Percentiles rank a stretch among this genome's conserved stretches.
Evolutionary conservation across 2,113 vertebrate species (phyloP).

Genomic region (Ranitomeya imitator): DNA sequence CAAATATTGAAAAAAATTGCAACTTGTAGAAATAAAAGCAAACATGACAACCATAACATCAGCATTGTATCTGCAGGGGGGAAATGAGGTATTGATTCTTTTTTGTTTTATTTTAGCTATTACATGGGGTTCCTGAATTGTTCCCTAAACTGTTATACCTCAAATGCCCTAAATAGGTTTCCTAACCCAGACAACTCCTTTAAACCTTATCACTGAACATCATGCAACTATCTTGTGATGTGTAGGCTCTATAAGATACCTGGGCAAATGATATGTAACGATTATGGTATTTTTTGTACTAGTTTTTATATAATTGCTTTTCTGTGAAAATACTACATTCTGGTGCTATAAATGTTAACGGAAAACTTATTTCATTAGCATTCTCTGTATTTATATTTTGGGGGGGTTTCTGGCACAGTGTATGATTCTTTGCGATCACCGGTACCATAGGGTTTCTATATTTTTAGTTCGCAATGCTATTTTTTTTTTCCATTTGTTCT

Average conservation of each 20-base stretch:
- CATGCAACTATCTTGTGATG: background rate
- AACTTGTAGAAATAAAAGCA: too few species aligned
- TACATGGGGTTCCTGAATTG: background rate
- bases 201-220: conserved; percentile 45
- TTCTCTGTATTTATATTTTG: conserved; percentile 68
- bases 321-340: conserved; percentile 40
- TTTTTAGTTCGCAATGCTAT: background rate
- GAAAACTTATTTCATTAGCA: conserved; percentile 57
- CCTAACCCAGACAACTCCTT: background rate
- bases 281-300: conserved; percentile 27
- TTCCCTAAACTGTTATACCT: background rate
- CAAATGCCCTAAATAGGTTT: background rate
- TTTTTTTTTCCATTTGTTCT: background rate
- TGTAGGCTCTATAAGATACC: background rate
- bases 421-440: conserved; percentile 1
- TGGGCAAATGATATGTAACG: conserved; percentile 16
- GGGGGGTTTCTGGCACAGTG: background rate
- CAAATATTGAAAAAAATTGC: too few species aligned
- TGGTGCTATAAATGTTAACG: conserved; percentile 63
- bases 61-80: too few species aligned
- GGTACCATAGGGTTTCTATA: background rate
- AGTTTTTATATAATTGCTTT: background rate
- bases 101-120: background rate
- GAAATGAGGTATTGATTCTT: too few species aligned
- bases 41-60: too few species aligned